Percentiles rank a stretch among this genome's conserved stretches.
phyloP scores from a whole-genome alignment of 2,797 vertebrate species.

The Poecilia velifera region DNA sequence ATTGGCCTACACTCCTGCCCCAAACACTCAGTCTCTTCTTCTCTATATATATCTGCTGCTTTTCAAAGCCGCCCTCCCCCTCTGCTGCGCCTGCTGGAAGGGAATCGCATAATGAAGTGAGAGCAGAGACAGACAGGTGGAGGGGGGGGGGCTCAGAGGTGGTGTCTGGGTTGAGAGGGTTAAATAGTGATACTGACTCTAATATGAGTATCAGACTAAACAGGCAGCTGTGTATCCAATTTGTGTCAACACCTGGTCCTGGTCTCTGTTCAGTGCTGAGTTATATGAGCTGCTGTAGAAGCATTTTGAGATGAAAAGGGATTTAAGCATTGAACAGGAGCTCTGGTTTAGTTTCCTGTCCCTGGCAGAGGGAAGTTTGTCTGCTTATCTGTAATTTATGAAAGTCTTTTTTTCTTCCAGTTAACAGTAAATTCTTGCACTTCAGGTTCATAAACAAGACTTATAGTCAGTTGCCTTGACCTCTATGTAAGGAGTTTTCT shows the following conservation, averaged over 20 bases:
- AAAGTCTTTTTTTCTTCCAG: background rate
- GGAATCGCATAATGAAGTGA: constrained; percentile 15
- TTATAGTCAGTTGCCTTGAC: background rate
- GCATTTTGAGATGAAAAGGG: background rate
- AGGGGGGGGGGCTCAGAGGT: background rate
- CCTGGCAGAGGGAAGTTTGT: constrained; percentile 2
- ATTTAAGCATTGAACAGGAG: constrained; percentile 1
- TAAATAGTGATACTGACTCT: constrained; percentile 37
- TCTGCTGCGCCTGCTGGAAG: constrained; percentile 21
- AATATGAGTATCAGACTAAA: constrained; percentile 16
- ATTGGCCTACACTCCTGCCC: constrained; percentile 70
- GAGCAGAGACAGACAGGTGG: background rate
- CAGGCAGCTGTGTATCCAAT: background rate
- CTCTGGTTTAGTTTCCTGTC: background rate
- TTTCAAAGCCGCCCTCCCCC: constrained; percentile 31
- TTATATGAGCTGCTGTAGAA: background rate
- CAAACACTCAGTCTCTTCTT: constrained; percentile 48
- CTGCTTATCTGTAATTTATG: constrained; percentile 17
- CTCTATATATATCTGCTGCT: constrained; percentile 44
- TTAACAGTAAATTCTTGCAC: background rate
- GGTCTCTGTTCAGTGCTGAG: background rate
- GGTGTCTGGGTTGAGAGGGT: constrained; percentile 35
- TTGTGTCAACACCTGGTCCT: constrained; percentile 4
- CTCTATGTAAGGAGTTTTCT: background rate
- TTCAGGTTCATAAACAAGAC: background rate